Evolutionary conservation across 30 jellyfish, hydroid and myxozoan genomes (phyloP), one percentile per base, ranked within the genome.

Genomic region (Turritopsis dohrnii): DNA sequence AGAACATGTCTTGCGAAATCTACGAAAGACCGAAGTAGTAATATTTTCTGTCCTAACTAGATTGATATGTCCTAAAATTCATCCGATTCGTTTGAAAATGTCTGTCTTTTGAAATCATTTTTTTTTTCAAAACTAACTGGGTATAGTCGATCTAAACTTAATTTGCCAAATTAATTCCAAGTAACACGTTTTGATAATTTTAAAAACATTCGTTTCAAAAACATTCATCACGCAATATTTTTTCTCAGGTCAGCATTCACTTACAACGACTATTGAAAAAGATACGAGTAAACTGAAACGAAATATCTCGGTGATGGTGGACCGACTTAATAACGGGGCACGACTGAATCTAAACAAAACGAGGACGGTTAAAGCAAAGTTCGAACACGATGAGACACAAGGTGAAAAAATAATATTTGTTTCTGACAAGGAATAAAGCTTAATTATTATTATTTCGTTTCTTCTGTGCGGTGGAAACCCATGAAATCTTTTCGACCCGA

Each of bases 1-100:
- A 83, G 74, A 28, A 92, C 98, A 7, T 92, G 98, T 81, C 90
- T 92, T n/a, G 96, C 98, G 74, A 92, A 92, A 65, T 84, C 96
- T 19, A 28, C 96, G 0, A 92, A 92, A 72, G 98, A 92, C 29
- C 96, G 85, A 81, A 84, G 72, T 66, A 89, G 98, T 92, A 79
- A 53, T 23, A 75, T 60, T n/a, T 65, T 69, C 81, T 7, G 31
- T 18, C 22, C 18, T 26, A 18, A 69, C 9, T 41, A 41, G 13
- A 41, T 41, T 13, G 13, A 41, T n/a, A n/a, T n/a, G n/a, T n/a
- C n/a, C n/a, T n/a, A n/a, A n/a, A n/a, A n/a, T n/a, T n/a, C n/a
- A n/a, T n/a, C n/a, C n/a, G n/a, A n/a, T n/a, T n/a, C n/a, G n/a
- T n/a, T n/a, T n/a, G n/a, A n/a, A n/a, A n/a, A n/a, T n/a, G n/a